These are phyloP conservation scores for Chydorus sphaericus DNA, from an alignment of 2,888 invertebrate genomes.

Conservation along the genomic window DNA sequence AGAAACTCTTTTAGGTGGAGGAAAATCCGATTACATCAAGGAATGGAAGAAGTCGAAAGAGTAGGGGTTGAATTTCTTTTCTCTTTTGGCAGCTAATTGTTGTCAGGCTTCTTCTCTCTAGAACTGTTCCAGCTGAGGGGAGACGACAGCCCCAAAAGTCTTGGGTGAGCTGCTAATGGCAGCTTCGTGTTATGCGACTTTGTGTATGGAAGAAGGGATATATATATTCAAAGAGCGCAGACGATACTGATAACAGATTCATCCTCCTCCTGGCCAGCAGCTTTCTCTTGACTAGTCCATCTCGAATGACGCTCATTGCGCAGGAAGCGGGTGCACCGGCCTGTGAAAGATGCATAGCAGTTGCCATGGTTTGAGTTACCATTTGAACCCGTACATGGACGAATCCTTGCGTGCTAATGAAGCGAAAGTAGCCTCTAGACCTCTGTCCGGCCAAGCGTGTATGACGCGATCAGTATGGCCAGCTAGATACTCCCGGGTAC, in stretches of 20 bases:
- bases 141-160: not conserved
- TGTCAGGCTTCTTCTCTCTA: conserved; percentile 1
- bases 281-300: not conserved
- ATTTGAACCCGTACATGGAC: not conserved
- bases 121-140: not conserved
- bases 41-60: too few species aligned
- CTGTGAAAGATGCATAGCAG: not conserved
- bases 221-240: too few species aligned
- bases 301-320: not conserved
- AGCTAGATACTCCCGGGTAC: too few species aligned
- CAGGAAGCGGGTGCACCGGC: conserved; percentile 4
- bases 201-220: too few species aligned
- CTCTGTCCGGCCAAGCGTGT: not conserved
- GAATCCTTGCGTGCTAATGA: not conserved
- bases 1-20: too few species aligned
- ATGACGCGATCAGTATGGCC: conserved; percentile 1
- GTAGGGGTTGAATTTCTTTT: not conserved
- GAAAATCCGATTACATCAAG: too few species aligned
- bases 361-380: conserved; percentile 7
- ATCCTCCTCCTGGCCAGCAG: too few species aligned
- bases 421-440: not conserved
- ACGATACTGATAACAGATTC: conserved; percentile 4
- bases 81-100: not conserved
- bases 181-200: conserved; percentile 6
- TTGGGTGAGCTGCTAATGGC: not conserved